These are phyloP conservation scores for Cyanoliseus patagonus DNA, from an alignment of 2,113 vertebrate species.

Conservation along the genomic window DNA sequence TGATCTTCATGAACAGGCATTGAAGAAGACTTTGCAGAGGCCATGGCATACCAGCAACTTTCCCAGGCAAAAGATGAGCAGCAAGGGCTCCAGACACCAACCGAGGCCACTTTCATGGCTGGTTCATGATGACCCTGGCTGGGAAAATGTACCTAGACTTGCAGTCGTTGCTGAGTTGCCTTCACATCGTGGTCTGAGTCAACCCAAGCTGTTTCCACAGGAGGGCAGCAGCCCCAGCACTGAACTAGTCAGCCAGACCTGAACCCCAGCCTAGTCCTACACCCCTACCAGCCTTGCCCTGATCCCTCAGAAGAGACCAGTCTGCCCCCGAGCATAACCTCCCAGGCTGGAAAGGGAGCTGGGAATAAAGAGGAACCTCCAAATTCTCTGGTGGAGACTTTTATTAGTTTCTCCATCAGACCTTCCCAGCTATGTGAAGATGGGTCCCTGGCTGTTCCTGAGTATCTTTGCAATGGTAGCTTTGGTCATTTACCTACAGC, in stretches of 20 bases:
- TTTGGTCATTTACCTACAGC: not conserved
- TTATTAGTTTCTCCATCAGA: not conserved
- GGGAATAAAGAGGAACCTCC: not conserved
- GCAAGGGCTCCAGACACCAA: not conserved
- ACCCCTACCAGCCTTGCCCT: not conserved
- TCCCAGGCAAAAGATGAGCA: not conserved
- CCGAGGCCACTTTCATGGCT: too few relatives aligned
- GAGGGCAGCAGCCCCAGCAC: not conserved
- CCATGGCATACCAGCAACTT: not conserved
- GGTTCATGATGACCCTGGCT: not conserved
- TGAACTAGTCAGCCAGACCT: not conserved
- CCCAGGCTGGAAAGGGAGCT: not conserved
- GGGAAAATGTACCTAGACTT: not conserved
- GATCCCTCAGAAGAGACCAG: rapidly evolving
- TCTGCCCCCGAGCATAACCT: not conserved
- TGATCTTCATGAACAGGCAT: not conserved
- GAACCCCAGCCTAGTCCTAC: not conserved
- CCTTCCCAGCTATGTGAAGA: not conserved
- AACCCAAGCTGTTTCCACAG: not conserved
- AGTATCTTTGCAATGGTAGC: not conserved
- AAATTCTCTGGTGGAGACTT: not conserved
- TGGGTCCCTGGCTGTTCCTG: not conserved
- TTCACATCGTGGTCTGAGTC: not conserved
- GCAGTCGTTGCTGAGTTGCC: not conserved
- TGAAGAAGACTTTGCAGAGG: not conserved